Base-by-base conservation (phyloP, 92 coral and sea anemone genomes). In the Paramuricea clavata region DNA sequence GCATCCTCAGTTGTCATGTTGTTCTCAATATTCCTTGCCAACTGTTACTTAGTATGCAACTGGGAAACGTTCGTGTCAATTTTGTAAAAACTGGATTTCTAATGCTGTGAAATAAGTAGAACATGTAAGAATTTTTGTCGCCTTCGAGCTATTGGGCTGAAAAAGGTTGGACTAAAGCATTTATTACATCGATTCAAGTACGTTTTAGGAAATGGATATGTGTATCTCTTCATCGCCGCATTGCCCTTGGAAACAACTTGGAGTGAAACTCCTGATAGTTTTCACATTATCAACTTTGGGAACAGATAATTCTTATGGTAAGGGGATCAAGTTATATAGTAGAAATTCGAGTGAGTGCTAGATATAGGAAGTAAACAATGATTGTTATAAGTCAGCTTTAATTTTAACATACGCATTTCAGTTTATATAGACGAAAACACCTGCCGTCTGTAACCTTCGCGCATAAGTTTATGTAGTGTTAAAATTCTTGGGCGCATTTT, bases 241-340 rank as follows among this genome's bases (percentile, higher is more conserved):
- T 30, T 27, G 26, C 22, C 42, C 82, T 49, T 27, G 44, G 39
- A 76, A 36, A 26, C 64, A 56, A 11, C 21, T 76, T 33, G 42
- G 67, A 19, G 1, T 76, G 4, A n/a, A 30, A 22, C 21, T 49
- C 26, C 26, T 76, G 36, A 33, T 76, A 22, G 27, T 76, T 12
- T 52, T 76, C 12, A 35, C 60, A 22, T n/a, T 76, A 15, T 76
- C 82, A 15, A 28, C 44, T 56, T 76, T 32, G 82, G 82, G 82
- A 49, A 36, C 82, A 7, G 49, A 76, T 33, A 76, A 76, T 25
- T 49, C 82, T 49, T 54, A 76, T 54, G 82, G 82, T 76, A 52
- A 50, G 82, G 0, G n/a, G n/a, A n/a, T n/a, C n/a, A n/a, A n/a
- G n/a, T n/a, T n/a, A n/a, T n/a, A n/a, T n/a, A n/a, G n/a, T n/a